A percentile compares a stretch with the other conserved stretches of the same genome.
phyloP scores from a whole-genome alignment of 2,113 vertebrate species.

The Peromyscus polionotus region DNA sequence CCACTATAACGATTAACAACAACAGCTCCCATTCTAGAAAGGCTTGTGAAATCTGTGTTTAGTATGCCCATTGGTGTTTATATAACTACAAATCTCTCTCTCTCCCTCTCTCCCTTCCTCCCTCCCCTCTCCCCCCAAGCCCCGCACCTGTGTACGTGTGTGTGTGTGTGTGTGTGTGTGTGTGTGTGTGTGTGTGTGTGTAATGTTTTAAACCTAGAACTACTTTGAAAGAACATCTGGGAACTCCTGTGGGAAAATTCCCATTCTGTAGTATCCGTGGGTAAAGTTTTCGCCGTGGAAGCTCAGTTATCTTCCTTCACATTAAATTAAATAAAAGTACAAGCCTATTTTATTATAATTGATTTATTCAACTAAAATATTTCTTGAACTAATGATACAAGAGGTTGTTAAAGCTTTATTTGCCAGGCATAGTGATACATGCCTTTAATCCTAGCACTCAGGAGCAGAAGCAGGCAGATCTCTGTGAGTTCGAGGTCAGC shows the following conservation, averaged over 20 bases:
- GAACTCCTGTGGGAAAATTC: conserved; percentile 98
- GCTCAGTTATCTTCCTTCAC: conserved; percentile 86
- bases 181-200: background rate
- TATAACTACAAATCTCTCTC: background rate
- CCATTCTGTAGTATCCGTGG: conserved; percentile 97
- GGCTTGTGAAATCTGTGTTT: background rate
- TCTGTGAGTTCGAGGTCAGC: background rate
- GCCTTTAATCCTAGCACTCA: background rate
- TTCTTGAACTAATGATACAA: background rate
- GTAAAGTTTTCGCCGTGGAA: conserved; percentile 97
- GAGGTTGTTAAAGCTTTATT: background rate
- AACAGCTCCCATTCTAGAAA: background rate
- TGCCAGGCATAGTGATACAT: background rate
- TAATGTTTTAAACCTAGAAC: conserved; percentile 87
- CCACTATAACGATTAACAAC: background rate
- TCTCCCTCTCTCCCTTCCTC: background rate
- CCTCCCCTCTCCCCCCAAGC: no score
- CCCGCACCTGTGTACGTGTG: background rate
- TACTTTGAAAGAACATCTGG: conserved; percentile 95
- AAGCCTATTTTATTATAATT: background rate
- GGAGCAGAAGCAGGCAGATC: background rate
- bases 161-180: background rate
- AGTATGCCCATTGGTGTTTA: background rate
- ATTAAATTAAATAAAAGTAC: background rate
- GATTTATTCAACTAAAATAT: background rate